Base-by-base conservation (phyloP, 2,888 invertebrate species). In the Therioaphis trifolii region DNA sequence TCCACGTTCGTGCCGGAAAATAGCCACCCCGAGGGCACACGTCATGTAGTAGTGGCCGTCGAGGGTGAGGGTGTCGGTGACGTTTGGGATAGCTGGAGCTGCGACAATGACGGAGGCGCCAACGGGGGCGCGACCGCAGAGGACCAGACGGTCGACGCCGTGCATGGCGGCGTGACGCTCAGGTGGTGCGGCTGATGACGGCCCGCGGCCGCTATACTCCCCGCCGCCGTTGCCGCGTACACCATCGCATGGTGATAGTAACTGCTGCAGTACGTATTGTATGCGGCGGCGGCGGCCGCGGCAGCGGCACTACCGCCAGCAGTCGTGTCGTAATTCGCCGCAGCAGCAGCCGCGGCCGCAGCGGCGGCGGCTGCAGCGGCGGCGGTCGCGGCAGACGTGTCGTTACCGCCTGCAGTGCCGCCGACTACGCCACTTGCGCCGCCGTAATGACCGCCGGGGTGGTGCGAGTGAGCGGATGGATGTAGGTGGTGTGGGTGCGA, bases 201-300 rank as follows among this genome's bases (percentile, higher is more conserved):
- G 29, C 66, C 66, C 27, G 49, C 66, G n/a, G 63, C 77, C 27
- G 63, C 77, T 0, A 77, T 77, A 46, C 77, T 77, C 9, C 75
- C 85, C 5, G 63, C 58, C 18, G 74, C 71, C 15, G 77, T 35
- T 3, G 69, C 82, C 79, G 84, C 85, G 79, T 78, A 84, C 29
- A 84, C 78, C 74, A 84, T 84, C 0, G 77, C 77, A 35, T 77
- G 77, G n/a, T 76, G 84, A 61, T 84, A 85, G 27, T 85, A 79
- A 68, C 72, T 79, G 55, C 58, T 84, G 75, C 78, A 84, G 74
- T 84, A 85, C 27, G 84, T 82, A 61, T 78, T 85, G 66, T 80
- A 76, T 0, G 74, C 63, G 0, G 84, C 71, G 18, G 82, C 74
- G 7, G 82, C 72, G 5, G 71, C 80, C 3, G 80, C 80, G 4